phyloP scores from a whole-genome alignment of 1,140 invertebrate species.

The Marisa cornuarietis region DNA sequence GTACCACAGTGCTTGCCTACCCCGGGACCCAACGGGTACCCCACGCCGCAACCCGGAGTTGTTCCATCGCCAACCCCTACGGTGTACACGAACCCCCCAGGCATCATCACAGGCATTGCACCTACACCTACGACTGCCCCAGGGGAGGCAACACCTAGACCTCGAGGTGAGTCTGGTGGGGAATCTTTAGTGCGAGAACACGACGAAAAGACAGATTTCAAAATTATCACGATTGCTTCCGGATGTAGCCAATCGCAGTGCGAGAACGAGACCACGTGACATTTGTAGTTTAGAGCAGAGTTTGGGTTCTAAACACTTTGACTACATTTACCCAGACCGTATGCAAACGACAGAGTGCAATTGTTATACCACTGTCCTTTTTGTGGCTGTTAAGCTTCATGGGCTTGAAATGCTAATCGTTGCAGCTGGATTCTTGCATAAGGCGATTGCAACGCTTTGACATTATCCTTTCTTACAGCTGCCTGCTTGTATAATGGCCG shows the following conservation, averaged over 20 bases:
- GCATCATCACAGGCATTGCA: constrained; percentile 35
- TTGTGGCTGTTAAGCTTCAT: too few species aligned
- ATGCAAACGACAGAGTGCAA: too few species aligned
- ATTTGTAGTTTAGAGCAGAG: too few species aligned
- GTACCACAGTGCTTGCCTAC: constrained; percentile 48
- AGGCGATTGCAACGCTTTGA: too few species aligned
- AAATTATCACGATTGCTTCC: background rate
- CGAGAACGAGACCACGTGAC: background rate
- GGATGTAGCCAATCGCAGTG: constrained; percentile 2
- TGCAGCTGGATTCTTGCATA: too few species aligned
- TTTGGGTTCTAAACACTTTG: too few species aligned
- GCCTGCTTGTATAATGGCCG: constrained; percentile 45
- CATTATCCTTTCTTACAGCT: constrained; percentile 21
- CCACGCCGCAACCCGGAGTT: constrained; percentile 39
- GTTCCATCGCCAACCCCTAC: constrained; percentile 20
- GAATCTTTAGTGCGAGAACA: too few species aligned
- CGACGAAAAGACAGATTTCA: background rate
- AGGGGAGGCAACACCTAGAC: constrained; percentile 15
- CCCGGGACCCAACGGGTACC: constrained; percentile 34
- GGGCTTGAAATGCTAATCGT: too few species aligned
- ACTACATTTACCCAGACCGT: too few species aligned
- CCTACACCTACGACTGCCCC: constrained; percentile 26
- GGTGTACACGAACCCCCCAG: constrained; percentile 30
- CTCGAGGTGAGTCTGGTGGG: constrained; percentile 8
- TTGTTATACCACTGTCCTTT: too few species aligned